phyloP scores from a whole-genome alignment of 92 coral and sea anemone genomes.

The Phenganax subtilis region DNA sequence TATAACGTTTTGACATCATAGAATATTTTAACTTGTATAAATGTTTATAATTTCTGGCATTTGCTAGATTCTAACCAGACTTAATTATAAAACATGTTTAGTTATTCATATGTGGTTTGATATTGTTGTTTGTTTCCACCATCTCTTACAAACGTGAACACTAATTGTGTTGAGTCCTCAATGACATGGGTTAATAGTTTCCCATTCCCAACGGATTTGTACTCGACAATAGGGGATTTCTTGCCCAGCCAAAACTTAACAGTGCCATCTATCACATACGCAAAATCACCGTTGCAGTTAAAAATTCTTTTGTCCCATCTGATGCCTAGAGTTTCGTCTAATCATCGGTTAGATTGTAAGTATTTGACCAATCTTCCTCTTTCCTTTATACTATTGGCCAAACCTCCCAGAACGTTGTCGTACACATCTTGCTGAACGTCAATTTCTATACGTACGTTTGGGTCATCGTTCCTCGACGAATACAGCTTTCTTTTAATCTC shows the following conservation, averaged over 20 bases:
- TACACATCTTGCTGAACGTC: constrained; percentile 24
- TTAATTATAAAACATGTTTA: too few species aligned
- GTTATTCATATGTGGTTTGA: neutral
- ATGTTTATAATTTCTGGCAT: too few species aligned
- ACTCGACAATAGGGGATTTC: constrained; percentile 15
- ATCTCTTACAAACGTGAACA: constrained; percentile 15
- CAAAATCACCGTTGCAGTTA: neutral
- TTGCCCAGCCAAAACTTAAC: constrained; percentile 1
- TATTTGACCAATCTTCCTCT: neutral
- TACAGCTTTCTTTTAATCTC: constrained; percentile 14
- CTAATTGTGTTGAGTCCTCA: constrained; percentile 12
- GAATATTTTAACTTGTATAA: too few species aligned
- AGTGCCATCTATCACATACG: constrained; percentile 4
- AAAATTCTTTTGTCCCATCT: neutral
- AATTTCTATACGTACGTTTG: neutral
- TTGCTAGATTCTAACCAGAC: too few species aligned
- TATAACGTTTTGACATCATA: too few species aligned
- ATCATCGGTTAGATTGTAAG: neutral
- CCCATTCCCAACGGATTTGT: constrained; percentile 20
- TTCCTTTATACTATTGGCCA: neutral
- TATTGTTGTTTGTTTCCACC: constrained; percentile 13
- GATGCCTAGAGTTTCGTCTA: neutral
- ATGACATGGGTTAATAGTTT: neutral
- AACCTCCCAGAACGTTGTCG: neutral
- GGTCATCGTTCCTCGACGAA: constrained; percentile 9